Percentiles rank a stretch among this genome's conserved stretches.
These are phyloP conservation scores for Drosophila falleni DNA, from an alignment of 2,888 invertebrate species.

Conservation along the genomic window DNA sequence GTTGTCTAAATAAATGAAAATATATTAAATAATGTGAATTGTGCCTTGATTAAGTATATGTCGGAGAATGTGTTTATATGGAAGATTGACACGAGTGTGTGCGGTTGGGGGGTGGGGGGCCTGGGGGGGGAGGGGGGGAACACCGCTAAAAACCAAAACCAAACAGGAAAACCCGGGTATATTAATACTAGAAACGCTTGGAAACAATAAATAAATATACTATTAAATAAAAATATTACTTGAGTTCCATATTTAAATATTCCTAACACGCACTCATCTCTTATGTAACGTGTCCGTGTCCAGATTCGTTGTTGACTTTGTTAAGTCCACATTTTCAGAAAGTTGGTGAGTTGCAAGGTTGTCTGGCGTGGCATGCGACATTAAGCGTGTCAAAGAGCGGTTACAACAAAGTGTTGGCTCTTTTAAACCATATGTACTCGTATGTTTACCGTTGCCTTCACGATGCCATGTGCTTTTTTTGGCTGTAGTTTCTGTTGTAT, in stretches of 20 bases:
- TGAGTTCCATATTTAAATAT: neutral
- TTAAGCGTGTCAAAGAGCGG: slow-evolving; percentile 32
- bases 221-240: neutral
- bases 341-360: slow-evolving; percentile 21
- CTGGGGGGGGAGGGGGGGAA: too few species aligned
- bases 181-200: too few species aligned
- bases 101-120: too few species aligned
- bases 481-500: slow-evolving; percentile 12
- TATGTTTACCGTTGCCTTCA: slow-evolving; percentile 28
- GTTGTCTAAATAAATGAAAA: too few species aligned
- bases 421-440: slow-evolving; percentile 13
- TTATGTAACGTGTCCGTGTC: neutral
- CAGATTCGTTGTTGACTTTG: slow-evolving; percentile 1
- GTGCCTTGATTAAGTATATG: too few species aligned
- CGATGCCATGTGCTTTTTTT: slow-evolving; percentile 24
- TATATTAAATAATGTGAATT: too few species aligned
- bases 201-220: too few species aligned
- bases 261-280: neutral
- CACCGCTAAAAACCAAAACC: too few species aligned
- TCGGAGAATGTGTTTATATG: too few species aligned
- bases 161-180: too few species aligned
- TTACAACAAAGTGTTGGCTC: slow-evolving; percentile 16
- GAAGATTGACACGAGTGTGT: too few species aligned
- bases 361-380: slow-evolving; percentile 35
- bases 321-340: slow-evolving; percentile 5